These are phyloP conservation scores for Tetraodon nigroviridis DNA, from an alignment of 2,113 vertebrate species.

Conservation along the genomic window DNA sequence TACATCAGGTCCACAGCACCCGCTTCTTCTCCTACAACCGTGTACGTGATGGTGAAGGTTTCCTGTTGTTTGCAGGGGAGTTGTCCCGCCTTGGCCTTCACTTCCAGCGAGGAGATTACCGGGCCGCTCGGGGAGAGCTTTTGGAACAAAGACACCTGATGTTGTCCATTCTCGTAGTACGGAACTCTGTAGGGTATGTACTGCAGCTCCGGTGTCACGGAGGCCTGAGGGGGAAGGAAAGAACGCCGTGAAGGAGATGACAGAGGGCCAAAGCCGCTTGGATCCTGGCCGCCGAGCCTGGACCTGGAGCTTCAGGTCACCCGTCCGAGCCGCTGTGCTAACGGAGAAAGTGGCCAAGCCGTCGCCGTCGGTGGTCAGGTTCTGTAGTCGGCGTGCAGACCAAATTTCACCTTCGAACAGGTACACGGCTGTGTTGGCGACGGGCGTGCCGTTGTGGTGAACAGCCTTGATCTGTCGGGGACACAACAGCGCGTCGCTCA, in stretches of 20 bases:
- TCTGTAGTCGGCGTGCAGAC: constrained; percentile 7
- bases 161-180: not conserved
- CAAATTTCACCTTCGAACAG: constrained; percentile 36
- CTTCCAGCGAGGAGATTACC: constrained; percentile 49
- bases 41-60: constrained; percentile 50
- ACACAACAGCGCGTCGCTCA: not conserved
- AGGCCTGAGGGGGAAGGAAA: constrained; percentile 35
- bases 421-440: constrained; percentile 39
- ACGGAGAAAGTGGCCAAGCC: constrained; percentile 64
- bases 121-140: constrained; percentile 20
- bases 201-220: not conserved
- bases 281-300: not conserved
- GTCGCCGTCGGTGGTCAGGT: constrained; percentile 61
- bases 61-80: constrained; percentile 49
- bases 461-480: constrained; percentile 56
- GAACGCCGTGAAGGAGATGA: not conserved
- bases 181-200: rapidly evolving
- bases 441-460: constrained; percentile 35
- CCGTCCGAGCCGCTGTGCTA: not conserved
- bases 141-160: constrained; percentile 4
- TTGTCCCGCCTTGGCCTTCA: constrained; percentile 31
- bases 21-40: constrained; percentile 50
- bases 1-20: constrained; percentile 54
- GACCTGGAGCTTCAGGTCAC: constrained; percentile 35
- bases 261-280: not conserved